Base-by-base conservation (phyloP, 2,888 invertebrate species). In the Hydriomena furcata region DNA sequence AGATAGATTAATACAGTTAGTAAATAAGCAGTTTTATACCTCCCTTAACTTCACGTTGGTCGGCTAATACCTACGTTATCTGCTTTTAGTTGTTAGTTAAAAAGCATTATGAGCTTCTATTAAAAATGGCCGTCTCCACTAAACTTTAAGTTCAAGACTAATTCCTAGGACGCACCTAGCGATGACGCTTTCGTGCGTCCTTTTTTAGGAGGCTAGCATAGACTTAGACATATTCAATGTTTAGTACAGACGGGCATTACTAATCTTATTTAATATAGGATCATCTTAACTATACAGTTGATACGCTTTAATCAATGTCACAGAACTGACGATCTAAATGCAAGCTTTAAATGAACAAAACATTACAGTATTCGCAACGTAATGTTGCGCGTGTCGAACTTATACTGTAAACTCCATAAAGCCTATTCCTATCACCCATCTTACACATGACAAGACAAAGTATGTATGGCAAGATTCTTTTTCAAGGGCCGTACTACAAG, bases 301-400 rank as follows among this genome's bases (percentile, higher is more conserved):
- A 11, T 8, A 25, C 31, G 34, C 46, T 42, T 41, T 42, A 42
- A 46, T 30, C 11, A 10, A 38, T 38, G 45, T 42, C 21, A 45
- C 37, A 8, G 7, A 38, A 45, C 48, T 45, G 49, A 28, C 40
- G 30, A 51, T 35, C 27, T 35, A 45, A 44, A 40, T 38, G 28
- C 27, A 46, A 50, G 54, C 46, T 46, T 54, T 50, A 54, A 46
- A 34, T 43, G 8, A 28, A 36, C 28, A 37, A 11, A 45, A n/a
- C 11, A 31, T 8, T 31, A 20, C 31, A 32, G 31, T 31, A 25
- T 24, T n/a, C 30, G 25, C 31, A 10, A 10, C 25, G 37, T 25
- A 32, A 38, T 31, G 5, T 37, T 11, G 23, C 28, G 21, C 24
- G 13, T 24, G 7, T 21, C 2, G 7, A 21, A 5, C 5, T n/a